Percentiles rank a stretch among this genome's conserved stretches.
Evolutionary conservation across 2,888 invertebrate genomes (phyloP).

Genomic region (Keiferia lycopersicella): DNA sequence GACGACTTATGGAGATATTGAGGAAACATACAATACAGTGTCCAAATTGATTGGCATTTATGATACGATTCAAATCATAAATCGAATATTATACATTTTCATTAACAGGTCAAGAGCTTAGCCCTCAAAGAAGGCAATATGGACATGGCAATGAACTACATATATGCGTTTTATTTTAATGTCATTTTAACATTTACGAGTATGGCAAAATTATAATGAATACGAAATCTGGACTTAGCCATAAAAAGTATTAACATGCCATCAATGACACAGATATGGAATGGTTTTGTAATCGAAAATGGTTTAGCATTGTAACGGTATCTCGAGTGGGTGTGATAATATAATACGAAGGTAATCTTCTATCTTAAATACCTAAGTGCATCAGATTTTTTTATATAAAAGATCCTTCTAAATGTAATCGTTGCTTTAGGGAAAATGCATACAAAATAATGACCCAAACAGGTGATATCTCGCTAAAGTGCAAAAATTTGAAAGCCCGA

Average conservation of each 20-base stretch:
- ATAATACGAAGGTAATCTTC: constrained; percentile 33
- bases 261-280: constrained; percentile 6
- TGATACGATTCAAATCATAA: no score
- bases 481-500: no score
- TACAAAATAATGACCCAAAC: no score
- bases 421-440: neutral
- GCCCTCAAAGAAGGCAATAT: neutral
- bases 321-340: constrained; percentile 25
- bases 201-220: neutral
- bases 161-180: neutral
- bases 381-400: neutral
- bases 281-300: constrained; percentile 25
- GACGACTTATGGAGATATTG: no score
- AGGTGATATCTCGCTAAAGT: no score
- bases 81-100: no score
- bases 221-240: neutral
- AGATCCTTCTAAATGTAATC: neutral
- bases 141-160: neutral
- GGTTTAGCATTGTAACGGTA: constrained; percentile 24
- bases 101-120: neutral
- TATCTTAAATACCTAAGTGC: constrained; percentile 27
- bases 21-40: no score
- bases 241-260: neutral
- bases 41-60: no score
- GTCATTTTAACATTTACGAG: no score